Base-by-base conservation (phyloP, 2,113 vertebrate species). In the Mungos mungo region DNA sequence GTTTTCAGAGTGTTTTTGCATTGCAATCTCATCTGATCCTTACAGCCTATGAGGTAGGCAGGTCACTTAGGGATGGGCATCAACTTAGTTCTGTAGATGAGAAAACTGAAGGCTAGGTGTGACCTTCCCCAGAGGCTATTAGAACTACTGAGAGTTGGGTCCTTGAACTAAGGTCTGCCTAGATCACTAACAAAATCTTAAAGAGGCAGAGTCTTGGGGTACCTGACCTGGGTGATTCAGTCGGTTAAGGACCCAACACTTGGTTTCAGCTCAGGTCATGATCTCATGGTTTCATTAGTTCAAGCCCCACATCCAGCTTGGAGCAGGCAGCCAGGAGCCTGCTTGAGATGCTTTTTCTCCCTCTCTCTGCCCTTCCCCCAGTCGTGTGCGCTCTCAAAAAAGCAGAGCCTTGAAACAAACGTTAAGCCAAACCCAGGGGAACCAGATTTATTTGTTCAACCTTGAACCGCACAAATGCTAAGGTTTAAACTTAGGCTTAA, bases 391-490 rank as follows among this genome's bases (percentile, higher is more conserved):
- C 50, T 13, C 50, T 50, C 50, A 50, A 50, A 13, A 50, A 50
- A 88, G 35, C 65, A 71, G 52, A 12, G 19, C 74, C 77, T 89
- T 90, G 76, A 96, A 93, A 87, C 3, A 89, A 72, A 82, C 31
- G 38, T 96, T 93, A 87, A 96, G 87, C 69, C 35, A 77, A 60
- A 52, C 25, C 45, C 54, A 88, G n/a, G 93, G 38, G 29, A 29
- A 84, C 29, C 84, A 90, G 21, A 72, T 79, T 63, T 19, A 80
- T 89, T 89, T 90, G 47, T 95, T 95, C 23, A 50, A 52, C 15
- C 33, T 91, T 95, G 15, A 82, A 85, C 79, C 50, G 4, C 84
- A 69, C 45, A 88, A 85, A 80, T 85, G 79, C 65, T 97, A 54
- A 88, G 29, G 38, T 71, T 88, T 82, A 88, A 93, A 93, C 94